Evolutionary conservation across 2,113 vertebrate genomes (phyloP).

Genomic region (human (Homo sapiens)): DNA sequence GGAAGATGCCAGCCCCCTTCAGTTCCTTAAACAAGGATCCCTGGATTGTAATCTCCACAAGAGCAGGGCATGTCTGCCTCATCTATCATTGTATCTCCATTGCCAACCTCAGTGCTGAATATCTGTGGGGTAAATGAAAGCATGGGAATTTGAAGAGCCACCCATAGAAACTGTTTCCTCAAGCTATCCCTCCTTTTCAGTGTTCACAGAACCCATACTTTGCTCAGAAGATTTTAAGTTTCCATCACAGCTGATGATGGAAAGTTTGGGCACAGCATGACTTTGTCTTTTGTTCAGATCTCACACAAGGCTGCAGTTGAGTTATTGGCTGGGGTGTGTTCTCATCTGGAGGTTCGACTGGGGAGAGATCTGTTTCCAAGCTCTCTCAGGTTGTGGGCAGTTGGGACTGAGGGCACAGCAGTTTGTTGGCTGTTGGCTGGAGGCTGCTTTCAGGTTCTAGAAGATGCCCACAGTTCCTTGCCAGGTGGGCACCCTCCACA

Average conservation of each 20-base stretch:
- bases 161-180: too few species aligned
- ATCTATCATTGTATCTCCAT: accelerated
- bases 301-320: not conserved
- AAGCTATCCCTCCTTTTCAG: not conserved
- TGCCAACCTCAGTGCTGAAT: too few species aligned
- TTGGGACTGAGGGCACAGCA: not conserved
- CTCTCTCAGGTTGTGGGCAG: not conserved
- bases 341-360: not conserved
- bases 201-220: too few species aligned
- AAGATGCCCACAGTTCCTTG: not conserved
- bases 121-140: too few species aligned
- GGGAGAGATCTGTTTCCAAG: not conserved
- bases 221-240: not conserved
- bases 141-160: not conserved
- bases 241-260: not conserved
- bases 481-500: not conserved
- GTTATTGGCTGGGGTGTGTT: not conserved
- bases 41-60: too few species aligned
- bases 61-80: not conserved
- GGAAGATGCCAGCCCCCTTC: not conserved
- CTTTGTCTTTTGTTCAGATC: not conserved
- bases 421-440: not conserved
- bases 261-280: not conserved
- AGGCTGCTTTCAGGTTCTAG: not conserved
- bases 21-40: not conserved